Evolutionary conservation across 2,113 vertebrate genomes (phyloP), one percentile per base, ranked within the genome.

Genomic region (Engraulis encrasicolus): DNA sequence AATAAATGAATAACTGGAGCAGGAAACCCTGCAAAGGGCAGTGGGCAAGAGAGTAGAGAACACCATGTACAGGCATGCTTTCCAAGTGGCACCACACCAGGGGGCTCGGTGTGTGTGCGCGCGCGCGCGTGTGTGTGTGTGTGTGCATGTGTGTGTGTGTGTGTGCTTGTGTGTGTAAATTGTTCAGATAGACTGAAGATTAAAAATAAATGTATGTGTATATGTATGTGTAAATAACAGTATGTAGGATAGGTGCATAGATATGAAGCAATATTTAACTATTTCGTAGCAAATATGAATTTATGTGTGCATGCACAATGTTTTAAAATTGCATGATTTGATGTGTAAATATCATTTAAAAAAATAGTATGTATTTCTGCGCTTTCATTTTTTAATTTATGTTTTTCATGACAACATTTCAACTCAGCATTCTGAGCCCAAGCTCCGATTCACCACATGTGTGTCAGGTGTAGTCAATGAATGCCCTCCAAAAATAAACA

Each of bases 21-120:
- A 81, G 82, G 78, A 84, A 84, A 50, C 89, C 87, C 85, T 91
- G 83, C 6, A 89, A 88, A 90, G 86, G 83, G 52, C 87, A 90
- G 85, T 87, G 85, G 88, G 81, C 83, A 86, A 86, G 88, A 83
- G 91, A 91, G 91, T 91, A 90, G 80, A 91, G 92, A 92, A 92
- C 91, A 92, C 86, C 79, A 85, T 86, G 89, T 92, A 90, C 90
- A 78, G 82, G 87, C 77, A 82, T 91, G 90, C 91, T 91, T 91
- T 91, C 87, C 81, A 83, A 83, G 52, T 90, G 91, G 86, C 88
- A 89, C 66, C 77, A 17, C 49, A 89, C 87, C 82, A 83, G 87
- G 85, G 81, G 87, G 88, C 86, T 89, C 83, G 40, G 40, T 78
- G 71, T 87, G 81, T 83, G 85, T 84, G 82, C 85, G 50, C 83